Base-by-base conservation (phyloP, 2,888 invertebrate species). In the Phlogophora meticulosa region DNA sequence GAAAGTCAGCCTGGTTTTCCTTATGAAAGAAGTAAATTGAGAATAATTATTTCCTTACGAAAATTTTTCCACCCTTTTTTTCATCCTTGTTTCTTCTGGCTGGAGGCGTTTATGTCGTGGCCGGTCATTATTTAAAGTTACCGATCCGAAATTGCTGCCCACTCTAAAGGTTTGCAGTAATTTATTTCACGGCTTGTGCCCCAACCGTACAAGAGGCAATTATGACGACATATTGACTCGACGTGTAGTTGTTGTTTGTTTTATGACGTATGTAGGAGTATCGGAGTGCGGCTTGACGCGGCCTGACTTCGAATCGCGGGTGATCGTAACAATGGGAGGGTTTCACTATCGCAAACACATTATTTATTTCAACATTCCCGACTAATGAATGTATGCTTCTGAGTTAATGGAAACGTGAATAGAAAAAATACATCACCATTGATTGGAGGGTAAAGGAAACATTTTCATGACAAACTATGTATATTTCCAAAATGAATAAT, bases 211-310 rank as follows among this genome's bases (percentile, higher is more conserved):
- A 85, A 91, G 89, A 87, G 90, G 89, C 91, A 92, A 94, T 93
- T 92, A 92, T 88, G 84, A 84, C 85, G 87, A 86, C 88, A 87
- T 91, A 92, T 92, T 91, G 92, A 90, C 85, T 91, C 85, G 86
- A 85, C 83, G 73, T 87, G 87, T 86, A 84, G 86, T 87, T 83
- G 82, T 88, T 88, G 85, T 90, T 89, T 89, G 89, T 89, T 88
- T 86, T 88, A 87, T 87, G 87, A 87, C 80, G 83, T 83, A 78
- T 84, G 87, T 87, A 87, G 70, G 72, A 81, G 84, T 85, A 86
- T 85, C 80, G 81, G 65, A 78, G 85, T 74, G 84, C 68, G 82
- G 85, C 75, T 82, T 82, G 85, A 85, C 82, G 83, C 78, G 75
- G 67, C 78, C 72, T 68, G 76, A 75, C 80, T 78, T 78, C 69